Conservation (phyloP, 1,140 invertebrate genomes). For the Zelostemma sp. region DNA sequence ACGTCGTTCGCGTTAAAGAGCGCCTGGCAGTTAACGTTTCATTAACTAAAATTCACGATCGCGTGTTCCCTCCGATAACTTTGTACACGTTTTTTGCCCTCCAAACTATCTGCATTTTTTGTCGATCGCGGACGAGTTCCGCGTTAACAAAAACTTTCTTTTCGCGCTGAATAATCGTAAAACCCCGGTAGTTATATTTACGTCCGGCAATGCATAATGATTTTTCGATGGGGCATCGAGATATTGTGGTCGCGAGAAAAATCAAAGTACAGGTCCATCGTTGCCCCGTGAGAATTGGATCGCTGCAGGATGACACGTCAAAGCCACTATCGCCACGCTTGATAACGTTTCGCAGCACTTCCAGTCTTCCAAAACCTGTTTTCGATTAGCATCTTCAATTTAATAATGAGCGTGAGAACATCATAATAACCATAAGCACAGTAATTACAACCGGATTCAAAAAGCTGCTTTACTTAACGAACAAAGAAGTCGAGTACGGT, state of each 20-base stretch:
- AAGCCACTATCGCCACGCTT: conserved; percentile 39
- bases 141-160: no score
- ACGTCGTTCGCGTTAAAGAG: conserved; percentile 18
- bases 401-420: conserved; percentile 37
- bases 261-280: conserved; percentile 19
- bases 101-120: no score
- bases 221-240: conserved; percentile 19
- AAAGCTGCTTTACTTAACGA: no score
- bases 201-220: not conserved
- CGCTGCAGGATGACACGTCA: conserved; percentile 45
- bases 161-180: not conserved
- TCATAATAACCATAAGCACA: conserved; percentile 27
- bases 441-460: no score
- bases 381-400: conserved; percentile 41
- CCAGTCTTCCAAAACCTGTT: conserved; percentile 40
- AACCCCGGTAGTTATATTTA: not conserved
- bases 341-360: conserved; percentile 38
- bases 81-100: no score
- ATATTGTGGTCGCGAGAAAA: conserved; percentile 18
- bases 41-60: not conserved
- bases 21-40: not conserved
- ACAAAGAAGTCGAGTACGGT: no score
- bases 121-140: no score
- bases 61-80: no score
- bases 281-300: conserved; percentile 42